phyloP scores from a whole-genome alignment of 2,797 vertebrate genomes.

The Sparidentex hasta region DNA sequence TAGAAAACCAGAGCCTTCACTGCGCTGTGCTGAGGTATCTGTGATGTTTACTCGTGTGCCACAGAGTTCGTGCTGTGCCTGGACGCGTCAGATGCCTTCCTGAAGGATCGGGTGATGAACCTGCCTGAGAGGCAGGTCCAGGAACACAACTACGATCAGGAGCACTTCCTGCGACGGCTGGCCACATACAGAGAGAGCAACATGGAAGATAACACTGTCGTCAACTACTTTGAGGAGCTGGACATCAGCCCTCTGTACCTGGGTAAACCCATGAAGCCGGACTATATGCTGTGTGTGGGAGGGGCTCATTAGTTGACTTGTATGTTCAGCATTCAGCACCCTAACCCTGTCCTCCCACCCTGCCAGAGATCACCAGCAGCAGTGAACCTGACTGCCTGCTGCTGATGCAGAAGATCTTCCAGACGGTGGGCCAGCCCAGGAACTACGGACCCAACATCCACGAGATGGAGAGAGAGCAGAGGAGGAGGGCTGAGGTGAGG shows the following conservation, averaged over 20 bases:
- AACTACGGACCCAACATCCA: constrained; percentile 88
- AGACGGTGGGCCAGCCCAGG: constrained; percentile 86
- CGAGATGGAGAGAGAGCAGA: constrained; percentile 85
- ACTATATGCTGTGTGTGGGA: background rate
- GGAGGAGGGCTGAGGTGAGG: constrained; percentile 76
- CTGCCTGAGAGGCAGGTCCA: constrained; percentile 88
- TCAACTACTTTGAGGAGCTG: constrained; percentile 91
- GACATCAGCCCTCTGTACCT: constrained; percentile 86
- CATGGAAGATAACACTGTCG: constrained; percentile 84
- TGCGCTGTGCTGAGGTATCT: background rate
- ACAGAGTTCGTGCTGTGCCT: constrained; percentile 90
- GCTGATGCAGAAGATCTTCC: constrained; percentile 85
- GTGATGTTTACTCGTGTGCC: constrained; percentile 9
- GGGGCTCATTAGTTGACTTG: background rate
- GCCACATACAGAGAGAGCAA: constrained; percentile 84
- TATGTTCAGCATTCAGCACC: background rate
- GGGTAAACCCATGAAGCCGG: constrained; percentile 82
- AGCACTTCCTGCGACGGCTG: constrained; percentile 84
- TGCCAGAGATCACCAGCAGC: constrained; percentile 84
- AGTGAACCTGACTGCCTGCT: constrained; percentile 83
- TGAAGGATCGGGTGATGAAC: constrained; percentile 91
- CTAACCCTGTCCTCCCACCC: background rate
- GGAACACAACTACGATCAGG: constrained; percentile 87
- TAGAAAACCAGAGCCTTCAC: too few relatives aligned
- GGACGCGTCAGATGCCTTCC: constrained; percentile 89